Evolutionary conservation across 2,888 invertebrate genomes (phyloP).

Genomic region (Eulithis prunata): DNA sequence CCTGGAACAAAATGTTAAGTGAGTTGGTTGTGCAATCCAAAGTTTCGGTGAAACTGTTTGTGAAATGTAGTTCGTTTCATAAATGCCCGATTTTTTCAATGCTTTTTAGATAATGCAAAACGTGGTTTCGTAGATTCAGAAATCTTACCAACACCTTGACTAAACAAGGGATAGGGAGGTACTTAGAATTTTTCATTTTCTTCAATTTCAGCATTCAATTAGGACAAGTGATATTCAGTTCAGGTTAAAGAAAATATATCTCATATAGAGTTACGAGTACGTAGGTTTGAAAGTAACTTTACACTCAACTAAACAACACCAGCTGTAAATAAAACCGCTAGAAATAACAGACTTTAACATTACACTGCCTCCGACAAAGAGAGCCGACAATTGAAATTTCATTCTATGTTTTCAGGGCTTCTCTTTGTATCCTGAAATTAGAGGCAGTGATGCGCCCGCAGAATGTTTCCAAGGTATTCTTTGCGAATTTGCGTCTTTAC

Average conservation of each 20-base stretch:
- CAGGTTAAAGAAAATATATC: neutral
- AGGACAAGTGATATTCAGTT: too few relatives aligned
- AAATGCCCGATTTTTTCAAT: constrained; percentile 3
- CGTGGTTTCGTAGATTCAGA: too few relatives aligned
- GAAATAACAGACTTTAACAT: constrained; percentile 16
- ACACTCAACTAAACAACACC: neutral
- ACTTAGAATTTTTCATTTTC: too few relatives aligned
- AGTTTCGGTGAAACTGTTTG: neutral
- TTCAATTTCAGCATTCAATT: too few relatives aligned
- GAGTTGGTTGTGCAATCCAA: constrained; percentile 9
- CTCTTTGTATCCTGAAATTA: constrained; percentile 47
- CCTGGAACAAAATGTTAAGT: constrained; percentile 84
- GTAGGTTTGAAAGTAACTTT: neutral
- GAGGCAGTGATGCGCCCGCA: constrained; percentile 18
- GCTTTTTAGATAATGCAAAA: neutral
- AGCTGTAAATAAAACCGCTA: constrained; percentile 10
- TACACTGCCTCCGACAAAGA: constrained; percentile 39
- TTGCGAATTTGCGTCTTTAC: neutral
- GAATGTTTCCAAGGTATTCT: constrained; percentile 7
- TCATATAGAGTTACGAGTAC: neutral
- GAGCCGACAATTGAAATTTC: constrained; percentile 52
- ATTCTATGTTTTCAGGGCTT: constrained; percentile 49
- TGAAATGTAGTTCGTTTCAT: constrained; percentile 2
- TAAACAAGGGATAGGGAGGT: too few relatives aligned
- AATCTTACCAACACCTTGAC: too few relatives aligned